Evolutionary conservation across 2,888 invertebrate species (phyloP).

Genomic region (Lycia hirtaria): DNA sequence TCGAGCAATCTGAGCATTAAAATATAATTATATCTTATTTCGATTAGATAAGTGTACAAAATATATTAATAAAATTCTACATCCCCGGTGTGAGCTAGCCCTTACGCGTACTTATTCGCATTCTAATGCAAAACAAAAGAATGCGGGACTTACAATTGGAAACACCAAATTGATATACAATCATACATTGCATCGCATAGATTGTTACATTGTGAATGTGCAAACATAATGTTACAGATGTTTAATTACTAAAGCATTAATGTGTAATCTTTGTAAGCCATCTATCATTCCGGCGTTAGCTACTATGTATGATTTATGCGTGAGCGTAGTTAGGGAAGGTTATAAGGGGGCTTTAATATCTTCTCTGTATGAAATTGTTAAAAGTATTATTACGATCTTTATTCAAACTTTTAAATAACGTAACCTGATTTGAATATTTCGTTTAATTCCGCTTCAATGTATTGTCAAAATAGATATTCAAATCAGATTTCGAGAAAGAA

Average conservation of each 20-base stretch:
- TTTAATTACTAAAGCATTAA: conserved; percentile 35
- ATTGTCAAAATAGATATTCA: too few relatives aligned
- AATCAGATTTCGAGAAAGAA: too few relatives aligned
- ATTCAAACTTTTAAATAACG: too few relatives aligned
- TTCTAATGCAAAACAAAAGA: background rate
- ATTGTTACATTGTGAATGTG: conserved; percentile 31
- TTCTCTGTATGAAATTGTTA: background rate
- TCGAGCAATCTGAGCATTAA: too few relatives aligned
- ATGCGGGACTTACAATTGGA: background rate
- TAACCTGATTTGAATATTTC: too few relatives aligned
- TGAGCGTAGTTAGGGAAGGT: conserved; percentile 9
- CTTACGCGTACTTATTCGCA: too few relatives aligned
- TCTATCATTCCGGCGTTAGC: conserved; percentile 45
- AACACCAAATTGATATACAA: conserved; percentile 21
- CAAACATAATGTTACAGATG: conserved; percentile 28
- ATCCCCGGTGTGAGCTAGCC: too few relatives aligned
- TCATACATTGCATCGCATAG: conserved; percentile 18
- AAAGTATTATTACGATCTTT: too few relatives aligned
- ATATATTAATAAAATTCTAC: too few relatives aligned
- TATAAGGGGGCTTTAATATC: background rate
- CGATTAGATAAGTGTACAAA: too few relatives aligned
- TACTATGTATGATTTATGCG: conserved; percentile 33
- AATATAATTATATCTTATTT: too few relatives aligned
- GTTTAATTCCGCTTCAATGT: too few relatives aligned
- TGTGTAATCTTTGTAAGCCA: conserved; percentile 58